Conservation (phyloP, 2,888 invertebrate genomes). For the Rhogogaster chlorosoma region DNA sequence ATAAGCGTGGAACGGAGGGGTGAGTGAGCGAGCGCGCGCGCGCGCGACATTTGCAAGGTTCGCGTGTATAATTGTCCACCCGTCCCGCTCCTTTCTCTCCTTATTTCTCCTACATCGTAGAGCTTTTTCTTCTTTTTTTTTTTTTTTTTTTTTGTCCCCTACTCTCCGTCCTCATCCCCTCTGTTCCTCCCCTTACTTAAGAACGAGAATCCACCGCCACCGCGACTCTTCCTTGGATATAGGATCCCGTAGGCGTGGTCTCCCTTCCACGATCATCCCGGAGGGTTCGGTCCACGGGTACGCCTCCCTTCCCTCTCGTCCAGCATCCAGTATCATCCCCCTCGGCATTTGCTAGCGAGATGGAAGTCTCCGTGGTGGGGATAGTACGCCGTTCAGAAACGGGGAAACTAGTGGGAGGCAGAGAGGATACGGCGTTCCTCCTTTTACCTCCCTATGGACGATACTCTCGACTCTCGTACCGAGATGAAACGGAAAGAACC, state of each 20-base stretch:
- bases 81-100: slow-evolving; percentile 55
- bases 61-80: slow-evolving; percentile 55
- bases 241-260: slow-evolving; percentile 6
- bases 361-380: background rate
- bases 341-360: background rate
- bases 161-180: slow-evolving; percentile 33
- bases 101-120: slow-evolving; percentile 53
- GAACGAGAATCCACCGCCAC: background rate
- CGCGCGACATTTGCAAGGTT: slow-evolving; percentile 74
- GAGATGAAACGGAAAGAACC: slow-evolving; percentile 53
- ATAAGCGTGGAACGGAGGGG: background rate
- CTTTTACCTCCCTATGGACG: slow-evolving; percentile 51
- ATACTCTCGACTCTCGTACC: slow-evolving; percentile 48
- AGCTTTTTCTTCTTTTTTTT: slow-evolving; percentile 52
- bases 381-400: slow-evolving; percentile 61
- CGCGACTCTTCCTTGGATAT: background rate
- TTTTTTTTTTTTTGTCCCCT: slow-evolving; percentile 48
- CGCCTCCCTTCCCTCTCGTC: slow-evolving; percentile 79
- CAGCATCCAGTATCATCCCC: slow-evolving; percentile 56
- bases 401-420: slow-evolving; percentile 65
- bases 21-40: slow-evolving; percentile 68
- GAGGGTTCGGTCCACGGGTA: slow-evolving; percentile 67
- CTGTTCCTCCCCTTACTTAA: slow-evolving; percentile 8
- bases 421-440: slow-evolving; percentile 34
- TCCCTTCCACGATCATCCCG: slow-evolving; percentile 28